Percentiles rank a stretch among this genome's conserved stretches.
Evolutionary conservation across 1,140 invertebrate genomes (phyloP).

Genomic region (Hermetia illucens): DNA sequence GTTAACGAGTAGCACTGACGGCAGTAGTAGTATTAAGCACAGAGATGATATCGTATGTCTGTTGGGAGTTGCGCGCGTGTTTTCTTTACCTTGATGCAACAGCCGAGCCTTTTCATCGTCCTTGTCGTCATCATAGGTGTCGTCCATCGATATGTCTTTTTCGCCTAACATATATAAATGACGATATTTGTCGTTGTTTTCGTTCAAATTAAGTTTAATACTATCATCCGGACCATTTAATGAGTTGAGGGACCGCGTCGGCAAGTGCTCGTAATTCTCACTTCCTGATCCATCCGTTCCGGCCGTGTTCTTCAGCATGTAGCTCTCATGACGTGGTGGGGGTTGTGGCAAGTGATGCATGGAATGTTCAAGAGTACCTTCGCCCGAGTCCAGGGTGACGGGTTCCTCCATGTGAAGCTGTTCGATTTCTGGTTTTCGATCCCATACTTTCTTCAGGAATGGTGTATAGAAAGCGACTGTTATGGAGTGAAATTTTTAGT

Average conservation of each 20-base stretch:
- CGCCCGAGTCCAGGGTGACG: constrained; percentile 44
- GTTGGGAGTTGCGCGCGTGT: no score
- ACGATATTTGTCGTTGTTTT: constrained; percentile 6
- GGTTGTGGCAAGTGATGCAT: constrained; percentile 48
- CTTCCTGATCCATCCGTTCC: constrained; percentile 41
- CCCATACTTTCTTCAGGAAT: constrained; percentile 93
- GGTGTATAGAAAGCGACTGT: constrained; percentile 86
- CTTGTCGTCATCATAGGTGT: constrained; percentile 45
- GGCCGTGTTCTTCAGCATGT: constrained; percentile 31
- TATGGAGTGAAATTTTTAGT: constrained; percentile 20
- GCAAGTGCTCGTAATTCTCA: constrained; percentile 71
- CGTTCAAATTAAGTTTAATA: constrained; percentile 7
- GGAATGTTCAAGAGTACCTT: constrained; percentile 52
- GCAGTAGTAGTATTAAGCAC: no score
- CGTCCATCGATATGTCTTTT: constrained; percentile 37
- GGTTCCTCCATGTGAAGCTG: constrained; percentile 82
- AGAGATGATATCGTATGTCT: no score
- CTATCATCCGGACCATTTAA: constrained; percentile 34
- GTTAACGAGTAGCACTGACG: no score
- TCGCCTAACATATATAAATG: constrained; percentile 18
- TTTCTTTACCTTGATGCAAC: constrained; percentile 28
- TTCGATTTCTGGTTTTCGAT: constrained; percentile 89
- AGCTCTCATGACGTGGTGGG: constrained; percentile 52
- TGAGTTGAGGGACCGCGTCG: constrained; percentile 33
- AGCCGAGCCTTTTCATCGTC: constrained; percentile 30